A percentile compares a stretch with the other conserved stretches of the same genome.
Evolutionary conservation across 2,888 invertebrate genomes (phyloP).

Genomic region (Dione vanillae): DNA sequence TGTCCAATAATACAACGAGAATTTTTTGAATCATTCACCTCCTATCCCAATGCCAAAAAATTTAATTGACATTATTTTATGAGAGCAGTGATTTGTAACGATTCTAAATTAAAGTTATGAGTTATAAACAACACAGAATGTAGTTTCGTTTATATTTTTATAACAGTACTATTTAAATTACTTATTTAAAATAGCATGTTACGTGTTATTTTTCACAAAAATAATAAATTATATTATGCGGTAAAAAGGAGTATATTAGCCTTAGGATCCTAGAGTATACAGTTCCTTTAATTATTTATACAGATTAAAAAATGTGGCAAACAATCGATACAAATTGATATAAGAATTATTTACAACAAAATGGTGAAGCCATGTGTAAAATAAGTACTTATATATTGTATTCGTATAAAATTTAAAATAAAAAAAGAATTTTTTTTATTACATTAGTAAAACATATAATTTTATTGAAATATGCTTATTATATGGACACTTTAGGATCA

Average conservation of each 20-base stretch:
- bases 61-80: slow-evolving; percentile 47
- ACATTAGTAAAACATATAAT: slow-evolving; percentile 57
- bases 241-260: too few species aligned
- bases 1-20: background rate
- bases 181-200: background rate
- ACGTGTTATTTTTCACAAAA: too few species aligned
- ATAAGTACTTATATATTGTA: background rate
- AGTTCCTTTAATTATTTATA: too few species aligned
- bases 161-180: background rate
- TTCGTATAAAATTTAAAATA: slow-evolving; percentile 6
- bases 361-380: too few species aligned
- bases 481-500: slow-evolving; percentile 39
- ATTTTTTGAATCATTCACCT: slow-evolving; percentile 25
- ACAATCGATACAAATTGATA: too few species aligned
- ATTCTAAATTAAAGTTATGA: slow-evolving; percentile 42
- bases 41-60: slow-evolving; percentile 42
- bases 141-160: slow-evolving; percentile 14
- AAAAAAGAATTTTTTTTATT: slow-evolving; percentile 17
- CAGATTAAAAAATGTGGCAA: background rate
- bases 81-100: slow-evolving; percentile 42
- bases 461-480: slow-evolving; percentile 57
- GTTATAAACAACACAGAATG: slow-evolving; percentile 36
- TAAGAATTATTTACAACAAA: too few species aligned
- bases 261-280: too few species aligned
- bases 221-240: too few species aligned